Evolutionary conservation across 2,797 vertebrate species (phyloP).

Genomic region (Dendrocincla fuliginosa): DNA sequence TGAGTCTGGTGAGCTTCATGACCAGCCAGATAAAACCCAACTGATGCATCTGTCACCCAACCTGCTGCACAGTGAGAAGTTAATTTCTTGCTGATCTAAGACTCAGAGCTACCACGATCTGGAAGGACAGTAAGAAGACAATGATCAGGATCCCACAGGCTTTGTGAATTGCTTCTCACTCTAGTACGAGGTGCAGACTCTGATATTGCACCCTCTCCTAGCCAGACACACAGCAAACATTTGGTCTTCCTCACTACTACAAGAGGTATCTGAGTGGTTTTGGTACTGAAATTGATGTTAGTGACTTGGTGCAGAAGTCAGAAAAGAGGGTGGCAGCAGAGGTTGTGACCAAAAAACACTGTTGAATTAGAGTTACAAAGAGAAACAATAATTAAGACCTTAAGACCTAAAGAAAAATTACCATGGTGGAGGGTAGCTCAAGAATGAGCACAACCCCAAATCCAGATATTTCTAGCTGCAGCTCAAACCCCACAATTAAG

Average conservation of each 20-base stretch:
- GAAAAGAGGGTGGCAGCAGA: neutral
- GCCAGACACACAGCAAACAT: neutral
- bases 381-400: constrained; percentile 43
- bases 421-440: neutral
- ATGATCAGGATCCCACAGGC: neutral
- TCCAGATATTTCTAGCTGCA: constrained; percentile 49
- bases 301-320: neutral
- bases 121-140: neutral
- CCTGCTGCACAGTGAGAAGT: neutral
- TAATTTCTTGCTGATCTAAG: neutral
- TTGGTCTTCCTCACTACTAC: neutral
- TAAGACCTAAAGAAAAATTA: constrained; percentile 37
- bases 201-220: neutral
- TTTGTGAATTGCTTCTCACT: neutral
- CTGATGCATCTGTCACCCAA: neutral
- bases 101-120: neutral
- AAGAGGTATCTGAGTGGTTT: neutral
- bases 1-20: neutral
- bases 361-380: neutral
- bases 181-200: neutral
- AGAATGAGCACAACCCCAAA: constrained; percentile 24
- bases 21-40: neutral
- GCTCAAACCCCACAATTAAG: constrained; percentile 56
- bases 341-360: neutral
- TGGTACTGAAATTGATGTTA: neutral